Evolutionary conservation across 2,888 invertebrate genomes (phyloP).

Genomic region (Dimorphilus gyrociliatus): DNA sequence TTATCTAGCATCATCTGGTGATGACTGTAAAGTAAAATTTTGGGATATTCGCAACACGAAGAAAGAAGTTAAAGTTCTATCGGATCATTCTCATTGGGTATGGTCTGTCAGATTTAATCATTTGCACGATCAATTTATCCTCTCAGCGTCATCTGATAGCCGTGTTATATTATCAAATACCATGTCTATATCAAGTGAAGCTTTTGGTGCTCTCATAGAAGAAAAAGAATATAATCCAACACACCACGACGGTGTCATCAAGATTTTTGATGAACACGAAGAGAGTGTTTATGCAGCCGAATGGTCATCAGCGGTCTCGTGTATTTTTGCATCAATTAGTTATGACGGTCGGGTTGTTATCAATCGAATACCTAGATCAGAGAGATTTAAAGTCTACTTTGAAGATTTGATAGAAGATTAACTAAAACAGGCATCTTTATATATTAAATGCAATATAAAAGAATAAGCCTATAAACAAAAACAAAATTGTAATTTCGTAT

Average conservation of each 20-base stretch:
- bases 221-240: conserved; percentile 31
- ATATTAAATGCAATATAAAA: too few relatives aligned
- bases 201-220: conserved; percentile 44
- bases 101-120: conserved; percentile 89
- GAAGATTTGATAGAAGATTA: too few relatives aligned
- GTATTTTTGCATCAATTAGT: conserved; percentile 96
- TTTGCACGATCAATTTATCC: conserved; percentile 83
- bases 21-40: conserved; percentile 82
- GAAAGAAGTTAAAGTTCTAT: conserved; percentile 51
- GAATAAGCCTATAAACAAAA: too few relatives aligned
- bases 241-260: conserved; percentile 64
- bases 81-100: conserved; percentile 47
- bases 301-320: conserved; percentile 93
- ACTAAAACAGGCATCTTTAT: too few relatives aligned
- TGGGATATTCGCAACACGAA: conserved; percentile 72
- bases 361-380: conserved; percentile 75
- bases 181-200: conserved; percentile 70
- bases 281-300: conserved; percentile 93
- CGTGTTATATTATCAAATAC: conserved; percentile 72
- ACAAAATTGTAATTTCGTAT: too few relatives aligned
- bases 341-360: conserved; percentile 89
- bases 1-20: conserved; percentile 78
- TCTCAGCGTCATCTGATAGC: conserved; percentile 87
- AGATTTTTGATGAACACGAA: conserved; percentile 87
- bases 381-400: conserved; percentile 82